Percentiles rank a stretch among this genome's conserved stretches.
These are phyloP conservation scores for Nymphalis io DNA, from an alignment of 1,140 invertebrate genomes.

Conservation along the genomic window DNA sequence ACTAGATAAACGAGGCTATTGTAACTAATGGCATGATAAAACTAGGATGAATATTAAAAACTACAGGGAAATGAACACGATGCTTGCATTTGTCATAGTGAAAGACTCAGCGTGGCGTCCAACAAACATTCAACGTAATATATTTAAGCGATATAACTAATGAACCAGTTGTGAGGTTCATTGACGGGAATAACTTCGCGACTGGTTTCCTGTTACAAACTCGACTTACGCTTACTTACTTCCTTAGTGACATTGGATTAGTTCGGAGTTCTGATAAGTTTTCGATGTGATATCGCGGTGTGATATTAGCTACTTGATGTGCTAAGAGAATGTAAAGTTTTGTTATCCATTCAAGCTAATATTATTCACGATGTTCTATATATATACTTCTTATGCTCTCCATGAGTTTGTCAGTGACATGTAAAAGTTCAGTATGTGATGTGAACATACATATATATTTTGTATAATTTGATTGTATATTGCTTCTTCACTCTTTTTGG, in stretches of 20 bases:
- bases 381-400: too few relatives aligned
- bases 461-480: too few relatives aligned
- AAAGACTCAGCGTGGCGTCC: background rate
- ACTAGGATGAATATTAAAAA: background rate
- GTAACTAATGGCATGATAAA: too few relatives aligned
- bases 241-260: constrained; percentile 69
- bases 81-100: background rate
- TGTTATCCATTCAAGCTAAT: background rate
- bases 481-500: too few relatives aligned
- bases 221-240: constrained; percentile 67
- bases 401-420: background rate
- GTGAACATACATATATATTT: too few relatives aligned
- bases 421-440: background rate
- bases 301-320: constrained; percentile 17
- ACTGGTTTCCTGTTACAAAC: constrained; percentile 54
- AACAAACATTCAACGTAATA: constrained; percentile 13
- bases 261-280: constrained; percentile 59
- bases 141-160: constrained; percentile 24
- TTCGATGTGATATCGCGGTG: constrained; percentile 38
- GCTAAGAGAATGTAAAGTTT: constrained; percentile 17
- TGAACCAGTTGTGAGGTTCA: constrained; percentile 30
- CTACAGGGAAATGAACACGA: background rate
- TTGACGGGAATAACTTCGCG: constrained; percentile 46
- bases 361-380: too few relatives aligned
- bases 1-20: too few relatives aligned